Conservation (phyloP, 2,113 vertebrate genomes). For the Nanorana parkeri region DNA sequence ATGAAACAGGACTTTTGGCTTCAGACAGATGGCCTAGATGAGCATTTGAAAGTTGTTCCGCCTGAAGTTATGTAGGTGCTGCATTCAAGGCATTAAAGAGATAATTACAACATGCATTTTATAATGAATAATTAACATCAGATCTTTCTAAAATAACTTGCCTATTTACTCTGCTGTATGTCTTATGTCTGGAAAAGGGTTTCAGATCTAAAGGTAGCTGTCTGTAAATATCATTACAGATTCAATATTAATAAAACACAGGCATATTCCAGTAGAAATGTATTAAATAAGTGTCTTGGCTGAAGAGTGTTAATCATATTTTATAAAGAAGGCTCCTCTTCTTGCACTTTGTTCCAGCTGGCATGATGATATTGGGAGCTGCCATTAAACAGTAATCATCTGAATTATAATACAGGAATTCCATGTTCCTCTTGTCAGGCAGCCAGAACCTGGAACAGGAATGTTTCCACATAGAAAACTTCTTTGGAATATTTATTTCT, state of each 20-base stretch:
- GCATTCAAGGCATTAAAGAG: too few relatives aligned
- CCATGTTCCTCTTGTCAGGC: slow-evolving; percentile 32
- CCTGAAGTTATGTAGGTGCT: too few relatives aligned
- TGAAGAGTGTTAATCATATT: slow-evolving; percentile 12
- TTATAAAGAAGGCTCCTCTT: slow-evolving; percentile 24
- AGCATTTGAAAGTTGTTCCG: too few relatives aligned
- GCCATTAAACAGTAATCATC: slow-evolving; percentile 47
- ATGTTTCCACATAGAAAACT: slow-evolving; percentile 37
- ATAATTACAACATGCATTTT: too few relatives aligned
- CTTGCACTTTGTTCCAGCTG: slow-evolving; percentile 34
- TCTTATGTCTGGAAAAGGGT: not conserved
- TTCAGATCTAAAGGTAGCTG: not conserved
- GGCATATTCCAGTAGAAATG: slow-evolving; percentile 20
- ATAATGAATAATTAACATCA: too few relatives aligned
- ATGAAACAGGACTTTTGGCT: too few relatives aligned
- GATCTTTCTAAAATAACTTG: too few relatives aligned
- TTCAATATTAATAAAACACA: slow-evolving; percentile 14
- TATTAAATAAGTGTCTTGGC: slow-evolving; percentile 27
- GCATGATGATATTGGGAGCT: not conserved
- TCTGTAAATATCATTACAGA: slow-evolving; percentile 36
- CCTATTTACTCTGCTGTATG: not conserved
- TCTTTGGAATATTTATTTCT: slow-evolving; percentile 43
- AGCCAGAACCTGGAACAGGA: slow-evolving; percentile 37
- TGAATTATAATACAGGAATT: slow-evolving; percentile 49
- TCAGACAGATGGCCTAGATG: too few relatives aligned